A percentile compares a stretch with the other conserved stretches of the same genome.
These are phyloP conservation scores for Phymatocera aterrima DNA, from an alignment of 2,888 invertebrate genomes.

Conservation along the genomic window DNA sequence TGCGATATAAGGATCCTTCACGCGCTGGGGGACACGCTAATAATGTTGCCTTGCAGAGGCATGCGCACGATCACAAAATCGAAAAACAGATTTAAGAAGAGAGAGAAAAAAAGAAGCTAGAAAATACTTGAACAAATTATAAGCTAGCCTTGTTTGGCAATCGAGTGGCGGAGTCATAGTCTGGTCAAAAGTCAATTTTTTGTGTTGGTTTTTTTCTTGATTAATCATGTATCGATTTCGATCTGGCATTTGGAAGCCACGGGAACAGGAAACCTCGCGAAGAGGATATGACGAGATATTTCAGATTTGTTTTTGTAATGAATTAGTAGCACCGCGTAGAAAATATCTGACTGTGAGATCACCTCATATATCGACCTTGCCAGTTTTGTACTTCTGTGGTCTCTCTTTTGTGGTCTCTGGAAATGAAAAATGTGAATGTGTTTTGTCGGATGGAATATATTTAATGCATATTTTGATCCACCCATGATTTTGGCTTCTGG, in stretches of 20 bases:
- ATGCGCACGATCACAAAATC: neutral
- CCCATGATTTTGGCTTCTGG: neutral
- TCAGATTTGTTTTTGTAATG: neutral
- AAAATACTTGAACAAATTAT: neutral
- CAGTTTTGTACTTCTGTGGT: too few relatives aligned
- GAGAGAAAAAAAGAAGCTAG: neutral
- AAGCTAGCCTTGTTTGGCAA: neutral
- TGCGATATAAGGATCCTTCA: constrained; percentile 11
- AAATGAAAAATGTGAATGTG: neutral
- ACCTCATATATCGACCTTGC: neutral
- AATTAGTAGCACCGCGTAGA: too few relatives aligned
- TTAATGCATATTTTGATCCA: constrained; percentile 3
- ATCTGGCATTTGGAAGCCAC: neutral
- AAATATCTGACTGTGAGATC: neutral
- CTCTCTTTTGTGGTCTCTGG: neutral
- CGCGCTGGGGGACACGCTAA: constrained; percentile 3
- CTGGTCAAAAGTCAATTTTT: neutral
- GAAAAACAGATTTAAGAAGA: neutral
- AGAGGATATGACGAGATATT: neutral
- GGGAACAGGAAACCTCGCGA: neutral
- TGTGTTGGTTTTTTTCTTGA: too few relatives aligned
- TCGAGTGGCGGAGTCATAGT: neutral
- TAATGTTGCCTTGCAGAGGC: neutral
- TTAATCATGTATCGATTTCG: neutral
- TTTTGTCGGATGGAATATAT: neutral